A percentile compares a stretch with the other conserved stretches of the same genome.
Evolutionary conservation across 2,113 vertebrate species (phyloP).

Genomic region (Hirundichthys speculiger): DNA sequence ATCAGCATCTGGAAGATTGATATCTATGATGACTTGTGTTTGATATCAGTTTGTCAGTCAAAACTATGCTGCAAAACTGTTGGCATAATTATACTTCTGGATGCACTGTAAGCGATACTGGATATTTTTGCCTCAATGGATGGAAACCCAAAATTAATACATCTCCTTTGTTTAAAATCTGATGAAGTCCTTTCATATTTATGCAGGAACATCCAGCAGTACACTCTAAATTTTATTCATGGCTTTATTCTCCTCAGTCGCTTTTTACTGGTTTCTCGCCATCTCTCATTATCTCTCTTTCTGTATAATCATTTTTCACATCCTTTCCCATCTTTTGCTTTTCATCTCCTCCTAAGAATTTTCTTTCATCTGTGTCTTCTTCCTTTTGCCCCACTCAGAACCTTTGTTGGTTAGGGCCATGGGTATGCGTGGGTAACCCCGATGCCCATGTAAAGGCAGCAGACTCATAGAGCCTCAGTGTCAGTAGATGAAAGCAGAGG

Average conservation of each 20-base stretch:
- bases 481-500: slow-evolving; percentile 79
- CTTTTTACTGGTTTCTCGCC: slow-evolving; percentile 42
- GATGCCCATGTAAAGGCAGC: slow-evolving; percentile 76
- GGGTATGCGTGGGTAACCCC: slow-evolving; percentile 77
- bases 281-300: slow-evolving; percentile 52
- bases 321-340: slow-evolving; percentile 18
- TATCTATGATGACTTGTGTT: no score
- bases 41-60: no score
- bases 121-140: neutral
- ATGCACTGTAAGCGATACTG: neutral
- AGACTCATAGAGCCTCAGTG: slow-evolving; percentile 68
- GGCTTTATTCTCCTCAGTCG: neutral
- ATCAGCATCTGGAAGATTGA: no score
- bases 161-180: neutral
- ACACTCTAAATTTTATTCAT: neutral
- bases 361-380: slow-evolving; percentile 64
- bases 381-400: slow-evolving; percentile 47
- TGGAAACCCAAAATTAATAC: neutral
- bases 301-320: slow-evolving; percentile 53
- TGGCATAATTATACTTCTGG: neutral
- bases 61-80: neutral
- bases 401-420: slow-evolving; percentile 77
- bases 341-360: slow-evolving; percentile 47
- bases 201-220: no score
- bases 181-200: neutral